Evolutionary conservation across 1,140 invertebrate genomes (phyloP), one percentile per base, ranked within the genome.

Genomic region (Muscidifurax raptorellus): DNA sequence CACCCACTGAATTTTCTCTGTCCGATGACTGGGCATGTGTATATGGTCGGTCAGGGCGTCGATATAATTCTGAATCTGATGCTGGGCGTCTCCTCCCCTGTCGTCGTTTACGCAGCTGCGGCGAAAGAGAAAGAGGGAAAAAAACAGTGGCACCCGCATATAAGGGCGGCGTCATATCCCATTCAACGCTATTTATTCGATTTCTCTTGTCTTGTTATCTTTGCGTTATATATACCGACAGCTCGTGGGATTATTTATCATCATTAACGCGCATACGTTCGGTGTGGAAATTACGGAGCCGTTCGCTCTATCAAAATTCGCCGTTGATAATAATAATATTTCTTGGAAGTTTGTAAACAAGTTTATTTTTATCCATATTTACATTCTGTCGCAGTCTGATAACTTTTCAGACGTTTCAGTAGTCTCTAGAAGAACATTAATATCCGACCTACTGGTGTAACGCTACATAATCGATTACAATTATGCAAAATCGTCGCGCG

Each of bases 71-170:
- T 2, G 27, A 69, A 80, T 80, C 28, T 6, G 78, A 18, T 44
- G 72, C 36, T n/a, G n/a, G n/a, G n/a, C n/a, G n/a, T 66, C 64
- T 12, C 10, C 78, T 67, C 64, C 66, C 59, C 25, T 64, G 78
- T 69, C 36, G 25, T 13, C 32, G 64, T 80, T 36, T 52, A 28
- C 40, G 22, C 69, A 52, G 40, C 80, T 72, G 44, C 15, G 7
- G 80, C 4, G 28, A 4, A 32, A 12, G 27, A 30, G 67, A 18
- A 15, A 25, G 71, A 72, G 27, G 25, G 25, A 80, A 40, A 80
- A 40, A 69, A 9, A 64, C 30, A 80, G 32, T 40, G 66, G 67
- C 67, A 72, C 79, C 79, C 79, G 79, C 79, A 81, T 81, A 28
- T 40, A 71, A 80, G 74, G 74, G 74, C n/a, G 40, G n/a, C 40